Percentiles rank a stretch among this genome's conserved stretches.
Conservation (phyloP, 2,113 vertebrate species). For the Baryphthengus martii region DNA sequence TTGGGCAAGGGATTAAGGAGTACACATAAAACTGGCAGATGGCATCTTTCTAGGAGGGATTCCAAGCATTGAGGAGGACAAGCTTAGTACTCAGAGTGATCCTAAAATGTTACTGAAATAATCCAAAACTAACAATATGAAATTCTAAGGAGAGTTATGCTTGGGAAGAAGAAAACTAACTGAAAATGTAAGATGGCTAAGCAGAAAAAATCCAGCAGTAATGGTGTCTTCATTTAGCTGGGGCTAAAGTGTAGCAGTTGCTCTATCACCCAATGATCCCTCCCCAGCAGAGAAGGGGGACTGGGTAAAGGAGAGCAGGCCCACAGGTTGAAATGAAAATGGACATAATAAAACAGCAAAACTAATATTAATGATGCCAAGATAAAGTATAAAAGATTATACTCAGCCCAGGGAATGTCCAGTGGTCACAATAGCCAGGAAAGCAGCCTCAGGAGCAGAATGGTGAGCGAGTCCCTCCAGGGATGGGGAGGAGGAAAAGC, state of each 20-base stretch:
- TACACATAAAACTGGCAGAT: slow-evolving; percentile 1
- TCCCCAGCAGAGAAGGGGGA: neutral
- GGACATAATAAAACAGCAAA: neutral
- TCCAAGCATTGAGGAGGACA: neutral
- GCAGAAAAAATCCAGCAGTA: neutral
- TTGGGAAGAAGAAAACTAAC: neutral
- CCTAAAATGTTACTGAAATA: neutral
- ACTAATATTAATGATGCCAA: neutral
- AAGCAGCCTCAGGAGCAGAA: neutral
- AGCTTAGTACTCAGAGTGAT: neutral
- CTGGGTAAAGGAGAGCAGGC: neutral
- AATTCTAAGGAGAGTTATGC: neutral
- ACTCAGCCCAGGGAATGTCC: neutral
- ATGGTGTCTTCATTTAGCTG: neutral
- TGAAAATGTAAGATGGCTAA: neutral
- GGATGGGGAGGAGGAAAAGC: neutral
- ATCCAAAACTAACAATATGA: neutral
- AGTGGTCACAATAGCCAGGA: neutral
- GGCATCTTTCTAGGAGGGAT: slow-evolving; percentile 1
- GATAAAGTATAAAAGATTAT: neutral
- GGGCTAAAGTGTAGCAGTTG: neutral
- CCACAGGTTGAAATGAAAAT: neutral
- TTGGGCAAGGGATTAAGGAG: neutral
- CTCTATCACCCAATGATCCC: neutral
- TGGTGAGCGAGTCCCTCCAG: neutral